A percentile compares a stretch with the other conserved stretches of the same genome.
Conservation (phyloP, 2,888 invertebrate genomes). For the Dorcus hopei region DNA sequence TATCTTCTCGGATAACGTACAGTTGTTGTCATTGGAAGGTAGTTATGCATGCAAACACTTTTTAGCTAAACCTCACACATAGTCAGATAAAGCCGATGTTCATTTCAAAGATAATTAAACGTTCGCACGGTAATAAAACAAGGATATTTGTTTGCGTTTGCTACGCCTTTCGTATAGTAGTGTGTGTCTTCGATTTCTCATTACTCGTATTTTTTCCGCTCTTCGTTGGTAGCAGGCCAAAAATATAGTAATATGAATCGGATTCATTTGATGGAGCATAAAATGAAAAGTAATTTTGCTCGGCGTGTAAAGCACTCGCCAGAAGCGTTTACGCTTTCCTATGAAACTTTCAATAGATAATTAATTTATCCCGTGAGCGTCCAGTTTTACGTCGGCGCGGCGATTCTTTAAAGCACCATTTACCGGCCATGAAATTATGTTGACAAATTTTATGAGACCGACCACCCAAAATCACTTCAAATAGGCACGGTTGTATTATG, state of each 20-base stretch:
- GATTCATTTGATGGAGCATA: no score
- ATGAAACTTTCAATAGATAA: slow-evolving; percentile 1
- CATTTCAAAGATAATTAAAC: background rate
- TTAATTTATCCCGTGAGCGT: background rate
- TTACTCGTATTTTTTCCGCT: no score
- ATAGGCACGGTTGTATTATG: slow-evolving; percentile 5
- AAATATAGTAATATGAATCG: no score
- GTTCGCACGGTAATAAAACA: background rate
- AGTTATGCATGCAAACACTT: slow-evolving; percentile 27
- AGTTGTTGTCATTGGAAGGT: slow-evolving; percentile 29
- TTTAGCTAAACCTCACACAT: background rate
- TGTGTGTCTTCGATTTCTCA: background rate
- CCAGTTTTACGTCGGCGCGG: background rate
- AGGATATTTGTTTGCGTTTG: background rate
- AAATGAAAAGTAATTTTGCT: no score
- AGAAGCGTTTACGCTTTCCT: background rate
- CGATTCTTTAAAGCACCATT: slow-evolving; percentile 1
- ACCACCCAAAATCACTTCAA: slow-evolving; percentile 22
- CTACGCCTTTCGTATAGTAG: background rate
- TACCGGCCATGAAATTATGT: slow-evolving; percentile 18
- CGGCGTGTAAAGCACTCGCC: no score
- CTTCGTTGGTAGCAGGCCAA: no score
- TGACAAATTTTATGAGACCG: slow-evolving; percentile 20
- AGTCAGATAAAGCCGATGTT: background rate
- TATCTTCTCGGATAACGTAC: slow-evolving; percentile 29